Conservation (phyloP, 2,888 invertebrate genomes). For the Diarsia mendica region DNA sequence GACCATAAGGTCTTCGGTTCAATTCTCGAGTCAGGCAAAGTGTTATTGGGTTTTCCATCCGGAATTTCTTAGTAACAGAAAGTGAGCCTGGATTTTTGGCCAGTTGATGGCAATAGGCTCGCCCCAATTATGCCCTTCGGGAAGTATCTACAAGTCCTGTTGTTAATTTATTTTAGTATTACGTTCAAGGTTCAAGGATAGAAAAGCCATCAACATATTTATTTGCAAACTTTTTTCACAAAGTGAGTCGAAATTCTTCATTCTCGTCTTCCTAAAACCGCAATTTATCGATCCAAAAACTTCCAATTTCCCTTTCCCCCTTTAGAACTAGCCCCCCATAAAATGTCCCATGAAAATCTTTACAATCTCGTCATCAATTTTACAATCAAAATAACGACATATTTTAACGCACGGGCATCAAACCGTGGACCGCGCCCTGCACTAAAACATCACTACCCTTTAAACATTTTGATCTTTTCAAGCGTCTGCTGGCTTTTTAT, state of each 20-base stretch:
- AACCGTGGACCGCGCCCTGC: constrained; percentile 62
- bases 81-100: not conserved
- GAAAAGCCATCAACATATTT: too few relatives aligned
- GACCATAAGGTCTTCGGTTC: too few relatives aligned
- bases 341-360: constrained; percentile 67
- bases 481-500: constrained; percentile 54
- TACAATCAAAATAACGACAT: constrained; percentile 70
- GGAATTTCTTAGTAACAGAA: too few relatives aligned
- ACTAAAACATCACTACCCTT: constrained; percentile 68
- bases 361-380: constrained; percentile 69
- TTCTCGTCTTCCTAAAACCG: not conserved
- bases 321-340: constrained; percentile 64
- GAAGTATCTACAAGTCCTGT: too few relatives aligned
- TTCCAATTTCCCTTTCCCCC: constrained; percentile 30
- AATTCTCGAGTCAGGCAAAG: too few relatives aligned
- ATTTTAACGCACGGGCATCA: constrained; percentile 67
- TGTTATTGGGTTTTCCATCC: too few relatives aligned
- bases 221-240: too few relatives aligned
- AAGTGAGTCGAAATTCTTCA: not conserved
- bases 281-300: constrained; percentile 42
- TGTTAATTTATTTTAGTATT: too few relatives aligned
- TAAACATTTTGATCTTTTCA: constrained; percentile 61
- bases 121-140: not conserved
- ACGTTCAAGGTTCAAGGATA: not conserved
- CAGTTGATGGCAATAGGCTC: not conserved